phyloP scores from a whole-genome alignment of 2,888 invertebrate genomes.

The Hydraecia micacea region DNA sequence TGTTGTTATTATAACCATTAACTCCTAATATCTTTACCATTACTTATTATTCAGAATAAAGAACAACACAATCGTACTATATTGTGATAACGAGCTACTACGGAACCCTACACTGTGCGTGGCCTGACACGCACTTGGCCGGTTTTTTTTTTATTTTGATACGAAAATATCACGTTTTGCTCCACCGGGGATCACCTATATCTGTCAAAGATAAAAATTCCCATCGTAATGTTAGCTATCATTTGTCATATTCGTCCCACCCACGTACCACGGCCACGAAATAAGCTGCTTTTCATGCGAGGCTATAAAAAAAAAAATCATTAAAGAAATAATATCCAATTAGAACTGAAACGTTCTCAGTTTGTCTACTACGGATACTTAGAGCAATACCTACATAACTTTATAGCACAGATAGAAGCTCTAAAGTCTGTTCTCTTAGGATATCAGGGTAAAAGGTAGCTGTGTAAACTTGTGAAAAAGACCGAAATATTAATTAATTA shows the following conservation, averaged over 20 bases:
- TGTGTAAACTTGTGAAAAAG: too few species aligned
- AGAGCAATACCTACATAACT: too few species aligned
- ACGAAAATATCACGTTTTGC: constrained; percentile 58
- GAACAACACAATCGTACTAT: too few species aligned
- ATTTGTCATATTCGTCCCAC: constrained; percentile 64
- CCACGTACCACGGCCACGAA: constrained; percentile 44
- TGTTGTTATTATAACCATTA: too few species aligned
- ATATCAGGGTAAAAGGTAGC: too few species aligned
- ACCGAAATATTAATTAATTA: too few species aligned
- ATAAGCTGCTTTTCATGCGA: not conserved
- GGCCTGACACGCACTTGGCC: too few species aligned
- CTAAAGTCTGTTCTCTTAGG: not conserved
- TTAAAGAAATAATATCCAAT: not conserved
- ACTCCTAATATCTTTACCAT: too few species aligned
- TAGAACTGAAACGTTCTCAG: not conserved
- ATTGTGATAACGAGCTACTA: too few species aligned
- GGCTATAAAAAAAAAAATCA: not conserved
- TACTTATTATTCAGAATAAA: too few species aligned
- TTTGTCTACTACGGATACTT: not conserved
- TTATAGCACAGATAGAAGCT: not conserved
- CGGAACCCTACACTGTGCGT: too few species aligned
- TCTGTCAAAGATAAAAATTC: constrained; percentile 68
- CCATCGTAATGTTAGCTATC: constrained; percentile 65
- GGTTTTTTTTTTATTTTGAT: constrained; percentile 48
- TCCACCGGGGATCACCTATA: constrained; percentile 64